A percentile compares a stretch with the other conserved stretches of the same genome.
These are phyloP conservation scores for Chloropsis cyanopogon DNA, from an alignment of 2,113 vertebrate species.

Conservation along the genomic window DNA sequence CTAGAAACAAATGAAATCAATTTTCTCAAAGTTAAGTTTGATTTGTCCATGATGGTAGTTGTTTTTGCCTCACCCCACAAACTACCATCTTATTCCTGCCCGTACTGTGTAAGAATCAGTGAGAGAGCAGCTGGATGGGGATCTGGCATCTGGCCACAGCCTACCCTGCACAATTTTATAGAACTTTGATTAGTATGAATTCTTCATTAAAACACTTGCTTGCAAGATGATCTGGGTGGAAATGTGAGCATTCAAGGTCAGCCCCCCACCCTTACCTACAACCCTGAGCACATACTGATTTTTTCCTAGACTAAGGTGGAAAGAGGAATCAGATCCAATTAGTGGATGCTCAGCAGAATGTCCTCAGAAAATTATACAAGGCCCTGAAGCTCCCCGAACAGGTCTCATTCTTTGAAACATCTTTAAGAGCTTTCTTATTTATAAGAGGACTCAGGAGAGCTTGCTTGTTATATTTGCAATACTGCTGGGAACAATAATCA, in stretches of 20 bases:
- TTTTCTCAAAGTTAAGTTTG: not conserved
- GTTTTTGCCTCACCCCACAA: rapidly evolving
- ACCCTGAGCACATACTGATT: not conserved
- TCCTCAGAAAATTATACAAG: not conserved
- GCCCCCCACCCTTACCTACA: not conserved
- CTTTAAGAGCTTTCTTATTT: not conserved
- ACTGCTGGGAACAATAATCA: not conserved
- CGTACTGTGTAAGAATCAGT: not conserved
- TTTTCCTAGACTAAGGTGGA: not conserved
- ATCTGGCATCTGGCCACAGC: not conserved
- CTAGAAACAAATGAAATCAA: not conserved
- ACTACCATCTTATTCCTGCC: not conserved
- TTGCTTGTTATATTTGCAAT: not conserved
- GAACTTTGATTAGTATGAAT: not conserved
- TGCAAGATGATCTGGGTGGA: not conserved
- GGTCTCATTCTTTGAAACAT: not conserved
- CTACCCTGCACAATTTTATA: not conserved
- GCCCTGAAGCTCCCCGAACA: not conserved
- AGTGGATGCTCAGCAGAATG: not conserved
- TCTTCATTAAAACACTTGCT: not conserved
- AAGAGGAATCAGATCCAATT: not conserved
- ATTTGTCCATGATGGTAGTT: not conserved
- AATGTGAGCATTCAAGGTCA: not conserved
- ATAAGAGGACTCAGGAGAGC: not conserved
- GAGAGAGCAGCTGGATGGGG: rapidly evolving